phyloP scores from a whole-genome alignment of 2,797 vertebrate species.

The Cynodonichthys magdalenae region DNA sequence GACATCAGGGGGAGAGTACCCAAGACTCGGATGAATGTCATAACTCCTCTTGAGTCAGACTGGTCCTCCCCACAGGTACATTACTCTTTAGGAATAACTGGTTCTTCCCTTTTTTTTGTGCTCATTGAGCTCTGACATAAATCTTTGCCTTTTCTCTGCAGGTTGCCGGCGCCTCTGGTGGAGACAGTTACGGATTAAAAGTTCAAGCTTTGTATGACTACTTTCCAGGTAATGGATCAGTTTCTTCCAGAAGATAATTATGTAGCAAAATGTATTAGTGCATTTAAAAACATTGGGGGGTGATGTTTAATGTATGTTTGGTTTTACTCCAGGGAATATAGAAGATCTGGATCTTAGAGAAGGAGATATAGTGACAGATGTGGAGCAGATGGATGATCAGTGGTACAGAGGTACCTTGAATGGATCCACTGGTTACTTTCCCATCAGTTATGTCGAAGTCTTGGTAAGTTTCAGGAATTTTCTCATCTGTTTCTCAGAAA shows the following conservation, averaged over 20 bases:
- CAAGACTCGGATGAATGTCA: conserved; percentile 82
- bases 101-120: background rate
- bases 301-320: background rate
- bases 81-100: background rate
- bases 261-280: background rate
- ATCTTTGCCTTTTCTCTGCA: conserved; percentile 42
- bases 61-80: conserved; percentile 58
- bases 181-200: conserved; percentile 68
- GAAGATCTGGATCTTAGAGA: conserved; percentile 87
- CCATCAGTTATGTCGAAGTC: conserved; percentile 86
- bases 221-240: conserved; percentile 66
- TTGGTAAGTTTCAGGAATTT: conserved; percentile 62
- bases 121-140: background rate
- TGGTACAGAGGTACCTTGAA: conserved; percentile 92
- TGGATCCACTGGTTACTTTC: conserved; percentile 89
- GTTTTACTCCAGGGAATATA: conserved; percentile 81
- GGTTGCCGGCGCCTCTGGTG: conserved; percentile 32
- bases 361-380: conserved; percentile 87
- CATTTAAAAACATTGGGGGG: too few relatives aligned
- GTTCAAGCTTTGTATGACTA: conserved; percentile 90
- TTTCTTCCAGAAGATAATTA: background rate
- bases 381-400: conserved; percentile 89
- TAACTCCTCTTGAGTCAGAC: conserved; percentile 75
- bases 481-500: background rate
- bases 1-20: conserved; percentile 75